These are phyloP conservation scores for Porites evermanni DNA, from an alignment of 92 coral and sea anemone species.

Conservation along the genomic window DNA sequence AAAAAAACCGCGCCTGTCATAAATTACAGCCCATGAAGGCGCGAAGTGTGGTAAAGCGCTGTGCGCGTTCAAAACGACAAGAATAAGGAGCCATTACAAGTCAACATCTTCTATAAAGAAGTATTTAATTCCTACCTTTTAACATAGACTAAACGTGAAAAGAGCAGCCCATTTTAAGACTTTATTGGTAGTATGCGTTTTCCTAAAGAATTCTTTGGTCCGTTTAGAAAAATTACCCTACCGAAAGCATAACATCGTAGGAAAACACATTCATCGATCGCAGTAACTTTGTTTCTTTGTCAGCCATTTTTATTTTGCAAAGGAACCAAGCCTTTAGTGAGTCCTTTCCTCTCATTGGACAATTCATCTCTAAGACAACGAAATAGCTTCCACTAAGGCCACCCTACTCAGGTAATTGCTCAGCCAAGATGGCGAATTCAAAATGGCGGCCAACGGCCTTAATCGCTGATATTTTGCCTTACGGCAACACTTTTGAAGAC, in stretches of 20 bases:
- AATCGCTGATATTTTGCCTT: background rate
- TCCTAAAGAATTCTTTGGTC: background rate
- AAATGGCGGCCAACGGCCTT: background rate
- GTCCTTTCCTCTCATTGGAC: too few relatives aligned
- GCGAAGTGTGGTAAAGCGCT: background rate
- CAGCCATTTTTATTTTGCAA: background rate
- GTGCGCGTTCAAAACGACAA: background rate
- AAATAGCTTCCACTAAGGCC: too few relatives aligned
- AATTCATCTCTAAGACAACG: too few relatives aligned
- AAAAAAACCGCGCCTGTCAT: background rate
- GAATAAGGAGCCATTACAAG: background rate
- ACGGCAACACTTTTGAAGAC: background rate
- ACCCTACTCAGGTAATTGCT: background rate
- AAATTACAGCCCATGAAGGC: background rate
- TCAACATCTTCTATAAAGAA: background rate
- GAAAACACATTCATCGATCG: background rate
- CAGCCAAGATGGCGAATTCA: background rate
- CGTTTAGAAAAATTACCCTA: background rate
- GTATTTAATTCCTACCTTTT: background rate
- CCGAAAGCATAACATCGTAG: background rate
- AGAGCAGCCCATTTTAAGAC: background rate
- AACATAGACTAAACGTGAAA: too few relatives aligned
- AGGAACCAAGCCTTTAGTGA: background rate
- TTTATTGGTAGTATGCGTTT: too few relatives aligned
- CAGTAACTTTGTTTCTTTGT: background rate